Conservation (phyloP, 2,113 vertebrate species). For the Ictidomys tridecemlineatus region DNA sequence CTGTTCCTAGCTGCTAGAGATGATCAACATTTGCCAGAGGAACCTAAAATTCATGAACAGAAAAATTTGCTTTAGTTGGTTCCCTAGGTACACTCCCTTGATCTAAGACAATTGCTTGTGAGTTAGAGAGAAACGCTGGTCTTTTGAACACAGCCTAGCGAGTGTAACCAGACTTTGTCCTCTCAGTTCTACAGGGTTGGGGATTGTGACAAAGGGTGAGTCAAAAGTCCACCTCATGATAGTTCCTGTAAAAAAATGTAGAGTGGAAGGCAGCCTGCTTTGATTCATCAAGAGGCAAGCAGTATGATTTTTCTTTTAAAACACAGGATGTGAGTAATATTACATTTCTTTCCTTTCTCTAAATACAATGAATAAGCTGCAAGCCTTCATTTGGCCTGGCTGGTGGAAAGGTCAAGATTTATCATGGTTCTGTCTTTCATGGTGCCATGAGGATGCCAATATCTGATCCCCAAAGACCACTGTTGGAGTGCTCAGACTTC, state of each 20-base stretch:
- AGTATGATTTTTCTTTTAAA: constrained; percentile 63
- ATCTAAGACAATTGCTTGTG: neutral
- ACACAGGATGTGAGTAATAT: constrained; percentile 69
- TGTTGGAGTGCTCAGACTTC: neutral
- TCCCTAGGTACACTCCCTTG: neutral
- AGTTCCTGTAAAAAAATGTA: neutral
- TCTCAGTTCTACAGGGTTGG: neutral
- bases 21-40: neutral
- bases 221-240: neutral
- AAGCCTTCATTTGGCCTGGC: neutral
- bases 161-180: neutral
- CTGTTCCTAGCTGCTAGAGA: neutral
- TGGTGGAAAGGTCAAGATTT: constrained; percentile 4
- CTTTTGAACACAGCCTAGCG: neutral
- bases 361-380: constrained; percentile 30
- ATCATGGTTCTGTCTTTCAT: neutral
- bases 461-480: neutral
- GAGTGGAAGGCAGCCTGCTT: constrained; percentile 33
- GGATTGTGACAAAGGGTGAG: neutral
- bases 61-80: neutral
- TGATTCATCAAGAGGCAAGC: constrained; percentile 32
- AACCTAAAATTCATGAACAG: neutral
- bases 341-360: constrained; percentile 64
- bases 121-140: neutral
- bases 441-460: neutral